Percentiles rank a stretch among this genome's conserved stretches.
These are phyloP conservation scores for Lathamus discolor DNA, from an alignment of 2,113 vertebrate genomes.

Conservation along the genomic window DNA sequence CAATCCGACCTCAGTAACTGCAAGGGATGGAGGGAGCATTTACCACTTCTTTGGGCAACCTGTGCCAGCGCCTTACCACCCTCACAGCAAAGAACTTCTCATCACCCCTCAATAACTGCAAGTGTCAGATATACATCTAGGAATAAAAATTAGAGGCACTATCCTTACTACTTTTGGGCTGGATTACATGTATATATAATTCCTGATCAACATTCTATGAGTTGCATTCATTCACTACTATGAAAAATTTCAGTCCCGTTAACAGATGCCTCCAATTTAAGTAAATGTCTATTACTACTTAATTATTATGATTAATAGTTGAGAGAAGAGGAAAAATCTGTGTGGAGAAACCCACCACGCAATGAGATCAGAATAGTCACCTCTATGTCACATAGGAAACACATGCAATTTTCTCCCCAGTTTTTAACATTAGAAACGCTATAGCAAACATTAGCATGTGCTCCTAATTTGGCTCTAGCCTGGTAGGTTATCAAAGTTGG, in stretches of 20 bases:
- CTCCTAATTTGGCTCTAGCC: not conserved
- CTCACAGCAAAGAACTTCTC: not conserved
- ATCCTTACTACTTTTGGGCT: not conserved
- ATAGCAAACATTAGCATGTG: not conserved
- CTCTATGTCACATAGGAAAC: not conserved
- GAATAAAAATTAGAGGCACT: not conserved
- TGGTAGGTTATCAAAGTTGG: not conserved
- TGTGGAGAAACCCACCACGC: not conserved
- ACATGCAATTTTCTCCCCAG: rapidly evolving
- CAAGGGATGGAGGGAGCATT: not conserved
- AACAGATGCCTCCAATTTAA: not conserved
- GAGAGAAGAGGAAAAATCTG: not conserved
- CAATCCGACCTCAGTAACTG: not conserved
- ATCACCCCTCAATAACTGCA: not conserved
- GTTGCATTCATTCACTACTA: not conserved
- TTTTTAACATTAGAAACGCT: not conserved
- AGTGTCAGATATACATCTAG: not conserved
- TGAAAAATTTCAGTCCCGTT: not conserved
- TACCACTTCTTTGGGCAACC: not conserved
- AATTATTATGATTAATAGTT: not conserved
- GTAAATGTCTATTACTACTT: not conserved
- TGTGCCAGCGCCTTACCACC: not conserved
- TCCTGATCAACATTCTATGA: not conserved
- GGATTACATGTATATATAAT: not conserved
- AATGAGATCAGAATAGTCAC: not conserved